These are phyloP conservation scores for Dunckerocampus dactyliophorus DNA, from an alignment of 2,113 vertebrate genomes.

Conservation along the genomic window DNA sequence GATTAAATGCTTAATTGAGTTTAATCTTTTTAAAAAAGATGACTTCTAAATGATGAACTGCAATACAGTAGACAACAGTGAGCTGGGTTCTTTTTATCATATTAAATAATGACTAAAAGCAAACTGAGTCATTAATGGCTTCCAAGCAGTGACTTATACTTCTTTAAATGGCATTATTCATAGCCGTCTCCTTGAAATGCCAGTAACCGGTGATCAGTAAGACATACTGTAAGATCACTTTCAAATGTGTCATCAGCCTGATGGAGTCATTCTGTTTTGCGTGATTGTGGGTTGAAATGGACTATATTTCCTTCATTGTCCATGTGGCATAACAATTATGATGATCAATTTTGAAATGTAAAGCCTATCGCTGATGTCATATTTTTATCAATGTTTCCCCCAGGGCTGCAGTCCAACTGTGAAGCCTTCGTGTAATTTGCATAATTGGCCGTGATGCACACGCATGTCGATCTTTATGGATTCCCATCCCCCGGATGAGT, in stretches of 20 bases:
- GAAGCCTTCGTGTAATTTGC: too few species aligned
- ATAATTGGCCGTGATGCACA: too few species aligned
- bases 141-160: not conserved
- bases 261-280: not conserved
- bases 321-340: too few species aligned
- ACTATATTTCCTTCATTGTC: not conserved
- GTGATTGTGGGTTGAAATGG: not conserved
- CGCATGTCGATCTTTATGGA: too few species aligned
- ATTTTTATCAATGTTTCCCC: too few species aligned
- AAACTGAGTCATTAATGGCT: not conserved
- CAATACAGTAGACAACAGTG: not conserved
- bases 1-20: not conserved
- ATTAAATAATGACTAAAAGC: not conserved
- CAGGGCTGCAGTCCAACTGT: too few species aligned
- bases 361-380: too few species aligned
- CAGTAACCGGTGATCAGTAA: not conserved
- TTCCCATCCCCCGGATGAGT: too few species aligned
- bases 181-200: not conserved
- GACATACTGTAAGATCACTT: not conserved
- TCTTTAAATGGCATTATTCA: not conserved
- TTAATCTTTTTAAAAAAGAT: not conserved
- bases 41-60: not conserved
- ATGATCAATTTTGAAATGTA: too few species aligned
- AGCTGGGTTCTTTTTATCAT: not conserved
- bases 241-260: not conserved